Evolutionary conservation across 2,888 invertebrate genomes (phyloP), one percentile per base, ranked within the genome.

Genomic region (Aporophyla nigra): DNA sequence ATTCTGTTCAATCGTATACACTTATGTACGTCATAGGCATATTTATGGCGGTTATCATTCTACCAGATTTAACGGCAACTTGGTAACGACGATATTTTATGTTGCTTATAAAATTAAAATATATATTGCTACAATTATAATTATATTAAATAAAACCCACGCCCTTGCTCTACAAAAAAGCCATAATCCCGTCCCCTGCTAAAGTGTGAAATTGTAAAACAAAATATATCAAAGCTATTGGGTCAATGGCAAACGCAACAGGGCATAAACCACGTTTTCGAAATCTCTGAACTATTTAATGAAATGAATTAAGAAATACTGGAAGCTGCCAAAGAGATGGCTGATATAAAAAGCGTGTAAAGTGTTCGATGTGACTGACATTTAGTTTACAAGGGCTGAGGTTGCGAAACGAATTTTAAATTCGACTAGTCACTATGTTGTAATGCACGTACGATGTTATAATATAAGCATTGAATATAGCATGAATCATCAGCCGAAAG

Each of bases 191-290:
- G 82, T 87, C 87, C 76, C 81, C 63, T 61, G 79, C 74, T 75
- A 83, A 80, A 84, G 71, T 82, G 79, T 85, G 75, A 87, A 86
- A 86, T 83, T 82, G 86, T 85, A 84, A 85, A 77, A 78, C 68
- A 78, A 82, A 67, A 75, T 72, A 79, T 83, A 92, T 91, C 90
- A 91, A 88, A 92, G 90, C 89, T 89, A 89, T 88, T 93, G 89
- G 94, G 94, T 93, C 94, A 95, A 94, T 95, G 94, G 92, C 94
- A 90, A 80, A 87, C 88, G 80, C 88, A 89, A 90, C 88, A 91
- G 87, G 82, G 86, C 88, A 90, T 91, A 91, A 92, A 91, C 84
- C 87, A 89, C 75, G 84, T 90, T 92, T 92, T 91, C 90, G 91
- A 89, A 90, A 90, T 86, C 84, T 85, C 88, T 89, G 86, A 91